These are phyloP conservation scores for Simalia tracyae DNA, from an alignment of 2,797 vertebrate species.

Conservation along the genomic window DNA sequence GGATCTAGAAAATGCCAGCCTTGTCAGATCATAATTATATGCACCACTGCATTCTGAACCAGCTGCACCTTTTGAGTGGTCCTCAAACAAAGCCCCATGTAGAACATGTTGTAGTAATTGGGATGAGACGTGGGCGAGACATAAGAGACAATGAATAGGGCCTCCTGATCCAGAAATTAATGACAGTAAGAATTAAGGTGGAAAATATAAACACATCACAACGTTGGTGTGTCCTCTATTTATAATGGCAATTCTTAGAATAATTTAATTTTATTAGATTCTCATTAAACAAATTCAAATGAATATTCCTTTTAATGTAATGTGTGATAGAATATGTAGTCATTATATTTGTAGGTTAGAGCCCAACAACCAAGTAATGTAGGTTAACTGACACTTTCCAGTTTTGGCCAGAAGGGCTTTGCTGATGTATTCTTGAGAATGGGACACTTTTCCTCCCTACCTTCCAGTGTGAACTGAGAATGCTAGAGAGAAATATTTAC, in stretches of 20 bases:
- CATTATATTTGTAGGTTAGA: slow-evolving; percentile 17
- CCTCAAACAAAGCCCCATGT: too few relatives aligned
- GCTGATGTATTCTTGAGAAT: background rate
- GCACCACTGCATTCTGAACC: too few relatives aligned
- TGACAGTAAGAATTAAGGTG: slow-evolving; percentile 25
- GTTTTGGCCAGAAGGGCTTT: background rate
- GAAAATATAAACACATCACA: slow-evolving; percentile 53
- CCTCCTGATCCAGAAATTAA: too few relatives aligned
- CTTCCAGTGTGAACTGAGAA: background rate
- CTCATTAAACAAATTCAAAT: slow-evolving; percentile 53
- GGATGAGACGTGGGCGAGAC: too few relatives aligned
- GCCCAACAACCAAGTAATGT: slow-evolving; percentile 24
- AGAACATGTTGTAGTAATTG: too few relatives aligned
- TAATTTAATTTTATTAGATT: slow-evolving; percentile 64
- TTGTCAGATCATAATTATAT: too few relatives aligned
- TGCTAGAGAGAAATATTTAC: background rate
- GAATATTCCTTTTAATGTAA: slow-evolving; percentile 51
- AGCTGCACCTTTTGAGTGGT: too few relatives aligned
- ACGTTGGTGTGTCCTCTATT: slow-evolving; percentile 54
- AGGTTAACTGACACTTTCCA: background rate
- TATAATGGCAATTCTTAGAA: slow-evolving; percentile 44
- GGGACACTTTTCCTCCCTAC: background rate
- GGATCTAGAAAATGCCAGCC: too few relatives aligned
- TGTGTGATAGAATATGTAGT: slow-evolving; percentile 35
- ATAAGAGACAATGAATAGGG: too few relatives aligned